A percentile compares a stretch with the other conserved stretches of the same genome.
phyloP scores from a whole-genome alignment of 1,140 invertebrate species.

The Platyura marginata region DNA sequence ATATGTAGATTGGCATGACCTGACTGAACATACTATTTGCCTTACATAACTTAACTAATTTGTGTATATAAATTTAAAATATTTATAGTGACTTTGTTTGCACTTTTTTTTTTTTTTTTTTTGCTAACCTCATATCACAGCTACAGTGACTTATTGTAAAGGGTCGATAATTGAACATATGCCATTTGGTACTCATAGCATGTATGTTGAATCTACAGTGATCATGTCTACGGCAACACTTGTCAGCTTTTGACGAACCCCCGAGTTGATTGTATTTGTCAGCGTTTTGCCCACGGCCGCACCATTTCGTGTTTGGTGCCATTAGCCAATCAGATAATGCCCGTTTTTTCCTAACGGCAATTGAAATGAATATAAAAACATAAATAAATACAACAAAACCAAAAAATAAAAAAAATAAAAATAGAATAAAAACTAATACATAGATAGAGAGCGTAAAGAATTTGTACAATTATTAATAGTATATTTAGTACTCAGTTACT shows the following conservation, averaged over 20 bases:
- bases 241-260: conserved; percentile 42
- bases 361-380: conserved; percentile 1
- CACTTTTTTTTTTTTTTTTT: too few species aligned
- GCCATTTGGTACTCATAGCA: conserved; percentile 44
- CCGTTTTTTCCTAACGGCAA: conserved; percentile 23
- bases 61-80: too few species aligned
- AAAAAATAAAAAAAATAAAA: conserved; percentile 1
- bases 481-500: background rate
- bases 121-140: conserved; percentile 63
- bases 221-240: conserved; percentile 69
- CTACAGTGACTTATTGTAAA: conserved; percentile 72
- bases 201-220: conserved; percentile 47
- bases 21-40: too few species aligned
- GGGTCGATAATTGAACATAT: conserved; percentile 59
- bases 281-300: conserved; percentile 50
- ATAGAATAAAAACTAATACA: background rate
- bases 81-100: too few species aligned
- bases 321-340: conserved; percentile 37
- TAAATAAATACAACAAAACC: background rate
- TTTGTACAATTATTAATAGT: background rate
- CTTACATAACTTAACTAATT: too few species aligned
- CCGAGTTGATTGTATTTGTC: conserved; percentile 50
- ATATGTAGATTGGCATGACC: too few species aligned
- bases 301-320: conserved; percentile 67
- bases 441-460: background rate